Conservation (phyloP, 2,113 vertebrate genomes). For the Paedocypris sp. region DNA sequence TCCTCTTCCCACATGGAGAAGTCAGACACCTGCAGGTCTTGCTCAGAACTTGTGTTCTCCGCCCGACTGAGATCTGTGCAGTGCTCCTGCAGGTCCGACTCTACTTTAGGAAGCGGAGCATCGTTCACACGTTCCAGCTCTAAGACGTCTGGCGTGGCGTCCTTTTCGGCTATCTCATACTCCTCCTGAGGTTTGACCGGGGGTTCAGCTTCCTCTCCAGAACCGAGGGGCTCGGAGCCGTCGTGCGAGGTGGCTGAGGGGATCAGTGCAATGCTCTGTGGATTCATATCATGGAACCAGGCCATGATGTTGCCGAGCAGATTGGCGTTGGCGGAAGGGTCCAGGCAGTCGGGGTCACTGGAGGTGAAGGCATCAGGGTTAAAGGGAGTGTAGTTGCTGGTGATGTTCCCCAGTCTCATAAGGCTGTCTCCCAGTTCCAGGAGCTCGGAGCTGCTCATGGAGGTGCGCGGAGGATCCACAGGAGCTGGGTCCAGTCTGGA, state of each 20-base stretch:
- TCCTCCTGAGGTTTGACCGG: constrained; percentile 50
- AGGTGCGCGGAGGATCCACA: constrained; percentile 63
- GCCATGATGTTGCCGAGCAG: constrained; percentile 96
- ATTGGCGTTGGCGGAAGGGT: constrained; percentile 72
- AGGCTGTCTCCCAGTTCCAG: constrained; percentile 82
- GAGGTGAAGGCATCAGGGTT: constrained; percentile 23
- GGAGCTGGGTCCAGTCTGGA: constrained; percentile 71
- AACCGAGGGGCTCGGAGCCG: background rate
- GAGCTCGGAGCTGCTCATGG: constrained; percentile 85
- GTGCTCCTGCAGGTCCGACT: constrained; percentile 34
- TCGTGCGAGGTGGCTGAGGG: constrained; percentile 39
- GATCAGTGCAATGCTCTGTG: constrained; percentile 83
- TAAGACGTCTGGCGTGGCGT: constrained; percentile 42
- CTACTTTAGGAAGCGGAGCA: constrained; percentile 41
- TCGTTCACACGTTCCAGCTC: constrained; percentile 46
- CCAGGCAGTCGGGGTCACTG: constrained; percentile 35
- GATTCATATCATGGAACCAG: constrained; percentile 97
- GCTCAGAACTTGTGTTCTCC: too few relatives aligned
- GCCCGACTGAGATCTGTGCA: constrained; percentile 36
- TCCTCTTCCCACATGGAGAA: constrained; percentile 81
- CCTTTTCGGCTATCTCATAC: constrained; percentile 29
- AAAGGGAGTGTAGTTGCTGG: constrained; percentile 23
- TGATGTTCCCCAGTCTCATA: constrained; percentile 66
- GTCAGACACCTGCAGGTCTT: constrained; percentile 55
- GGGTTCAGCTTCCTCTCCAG: background rate